phyloP scores from a whole-genome alignment of 2,888 invertebrate genomes.

The Ypsolopha scabrella region DNA sequence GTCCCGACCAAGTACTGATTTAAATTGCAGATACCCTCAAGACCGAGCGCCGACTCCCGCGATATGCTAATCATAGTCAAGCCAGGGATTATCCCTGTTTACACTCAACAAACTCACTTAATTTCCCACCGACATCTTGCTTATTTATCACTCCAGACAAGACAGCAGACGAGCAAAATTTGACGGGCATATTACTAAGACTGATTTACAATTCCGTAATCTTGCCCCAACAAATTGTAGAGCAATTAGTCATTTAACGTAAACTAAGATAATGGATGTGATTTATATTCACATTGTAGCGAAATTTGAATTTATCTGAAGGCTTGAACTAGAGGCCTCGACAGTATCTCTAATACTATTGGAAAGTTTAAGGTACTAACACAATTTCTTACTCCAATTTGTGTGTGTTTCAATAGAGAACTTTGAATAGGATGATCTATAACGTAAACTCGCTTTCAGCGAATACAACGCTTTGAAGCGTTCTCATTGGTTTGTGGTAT shows the following conservation, averaged over 20 bases:
- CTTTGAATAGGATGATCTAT: constrained; percentile 5
- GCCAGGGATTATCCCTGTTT: constrained; percentile 70
- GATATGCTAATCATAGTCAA: constrained; percentile 70
- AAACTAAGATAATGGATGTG: background rate
- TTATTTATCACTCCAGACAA: constrained; percentile 30
- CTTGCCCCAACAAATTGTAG: background rate
- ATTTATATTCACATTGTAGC: background rate
- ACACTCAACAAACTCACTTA: constrained; percentile 71
- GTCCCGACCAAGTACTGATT: constrained; percentile 64
- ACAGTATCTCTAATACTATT: background rate
- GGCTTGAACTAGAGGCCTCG: background rate
- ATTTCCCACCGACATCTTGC: constrained; percentile 59
- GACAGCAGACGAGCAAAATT: constrained; percentile 16
- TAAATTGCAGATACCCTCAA: constrained; percentile 66
- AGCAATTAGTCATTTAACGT: background rate
- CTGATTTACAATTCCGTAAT: background rate
- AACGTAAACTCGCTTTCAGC: constrained; percentile 2
- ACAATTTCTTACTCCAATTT: constrained; percentile 4
- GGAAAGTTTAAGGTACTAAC: background rate
- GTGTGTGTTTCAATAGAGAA: constrained; percentile 3
- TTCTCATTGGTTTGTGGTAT: constrained; percentile 7
- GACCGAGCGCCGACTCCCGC: constrained; percentile 62
- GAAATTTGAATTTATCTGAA: background rate
- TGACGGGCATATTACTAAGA: constrained; percentile 16
- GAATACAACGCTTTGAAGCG: constrained; percentile 7